Evolutionary conservation across 92 coral and sea anemone genomes (phyloP).

Genomic region (Phymanthus crucifer): DNA sequence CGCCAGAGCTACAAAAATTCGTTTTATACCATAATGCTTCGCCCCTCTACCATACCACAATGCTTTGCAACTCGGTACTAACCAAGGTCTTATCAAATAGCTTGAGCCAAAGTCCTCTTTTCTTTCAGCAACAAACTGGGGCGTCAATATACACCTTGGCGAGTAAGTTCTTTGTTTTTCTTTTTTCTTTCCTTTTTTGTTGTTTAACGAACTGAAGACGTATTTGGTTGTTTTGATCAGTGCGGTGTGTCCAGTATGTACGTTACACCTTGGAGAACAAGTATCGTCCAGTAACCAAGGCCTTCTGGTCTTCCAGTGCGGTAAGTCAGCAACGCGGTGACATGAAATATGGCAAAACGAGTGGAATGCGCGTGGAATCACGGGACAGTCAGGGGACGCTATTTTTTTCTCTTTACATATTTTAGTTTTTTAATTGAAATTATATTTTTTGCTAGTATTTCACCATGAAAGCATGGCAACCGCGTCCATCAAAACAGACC

Average conservation of each 20-base stretch:
- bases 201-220: neutral
- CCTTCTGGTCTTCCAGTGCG: slow-evolving; percentile 80
- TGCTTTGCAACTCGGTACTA: neutral
- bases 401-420: too few relatives aligned
- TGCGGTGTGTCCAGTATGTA: slow-evolving; percentile 78
- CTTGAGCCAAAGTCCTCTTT: neutral
- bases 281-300: slow-evolving; percentile 85
- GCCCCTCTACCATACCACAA: neutral
- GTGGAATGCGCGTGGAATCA: too few relatives aligned
- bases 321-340: slow-evolving; percentile 42
- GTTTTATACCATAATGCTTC: neutral
- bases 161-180: slow-evolving; percentile 57
- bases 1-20: too few relatives aligned
- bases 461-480: too few relatives aligned
- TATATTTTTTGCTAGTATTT: too few relatives aligned
- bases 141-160: slow-evolving; percentile 71
- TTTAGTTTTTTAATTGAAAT: too few relatives aligned
- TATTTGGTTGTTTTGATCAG: slow-evolving; percentile 29
- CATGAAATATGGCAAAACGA: too few relatives aligned
- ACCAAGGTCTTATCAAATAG: too few relatives aligned
- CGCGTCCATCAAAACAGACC: too few relatives aligned
- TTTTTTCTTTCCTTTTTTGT: too few relatives aligned
- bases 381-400: too few relatives aligned
- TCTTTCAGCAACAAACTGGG: slow-evolving; percentile 80
- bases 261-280: slow-evolving; percentile 79